phyloP scores from a whole-genome alignment of 1,140 invertebrate genomes.

The Pseudomyrmex pallidus region DNA sequence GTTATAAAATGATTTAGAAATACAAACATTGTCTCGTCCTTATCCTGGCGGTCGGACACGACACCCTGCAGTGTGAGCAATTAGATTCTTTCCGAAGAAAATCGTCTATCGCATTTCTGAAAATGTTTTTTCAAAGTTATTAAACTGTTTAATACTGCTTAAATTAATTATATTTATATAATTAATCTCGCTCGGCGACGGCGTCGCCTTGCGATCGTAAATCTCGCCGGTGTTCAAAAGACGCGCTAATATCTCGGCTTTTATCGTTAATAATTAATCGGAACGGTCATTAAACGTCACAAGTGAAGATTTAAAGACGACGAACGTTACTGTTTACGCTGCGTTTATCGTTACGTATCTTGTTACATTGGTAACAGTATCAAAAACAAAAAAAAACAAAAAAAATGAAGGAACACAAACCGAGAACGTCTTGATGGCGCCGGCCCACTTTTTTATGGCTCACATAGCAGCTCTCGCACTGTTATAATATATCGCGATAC shows the following conservation, averaged over 20 bases:
- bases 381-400: conserved; percentile 3
- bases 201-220: neutral
- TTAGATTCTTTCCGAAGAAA: too few species aligned
- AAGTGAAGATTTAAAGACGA: neutral
- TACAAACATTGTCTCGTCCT: too few species aligned
- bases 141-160: too few species aligned
- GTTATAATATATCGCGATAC: neutral
- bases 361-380: conserved; percentile 21
- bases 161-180: too few species aligned
- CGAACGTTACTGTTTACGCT: neutral
- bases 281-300: neutral
- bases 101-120: too few species aligned
- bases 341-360: neutral
- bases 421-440: neutral
- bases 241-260: conserved; percentile 3
- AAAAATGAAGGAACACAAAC: neutral
- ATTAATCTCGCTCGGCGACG: neutral
- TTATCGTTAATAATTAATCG: conserved; percentile 8
- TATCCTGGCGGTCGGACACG: too few species aligned
- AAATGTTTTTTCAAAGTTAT: too few species aligned
- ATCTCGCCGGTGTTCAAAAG: neutral
- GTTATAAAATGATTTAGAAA: too few species aligned
- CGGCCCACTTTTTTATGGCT: neutral
- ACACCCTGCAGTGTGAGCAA: too few species aligned
- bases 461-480: neutral